Percentiles rank a stretch among this genome's conserved stretches.
These are phyloP conservation scores for Pogonomyrmex californicus DNA, from an alignment of 1,140 invertebrate genomes.

Conservation along the genomic window DNA sequence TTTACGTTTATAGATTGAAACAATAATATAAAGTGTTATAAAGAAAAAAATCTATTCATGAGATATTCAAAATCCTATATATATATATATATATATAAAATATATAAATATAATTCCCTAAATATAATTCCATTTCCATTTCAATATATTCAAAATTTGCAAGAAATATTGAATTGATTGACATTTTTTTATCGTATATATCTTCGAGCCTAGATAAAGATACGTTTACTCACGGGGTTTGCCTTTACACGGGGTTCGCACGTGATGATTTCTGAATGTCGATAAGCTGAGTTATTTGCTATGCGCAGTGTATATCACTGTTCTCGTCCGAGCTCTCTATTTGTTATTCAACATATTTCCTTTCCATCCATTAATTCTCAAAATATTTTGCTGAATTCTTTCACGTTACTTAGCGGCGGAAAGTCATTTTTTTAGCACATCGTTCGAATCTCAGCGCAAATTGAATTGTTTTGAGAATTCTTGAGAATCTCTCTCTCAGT, in stretches of 20 bases:
- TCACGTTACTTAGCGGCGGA: too few species aligned
- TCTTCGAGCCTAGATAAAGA: neutral
- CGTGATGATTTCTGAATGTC: neutral
- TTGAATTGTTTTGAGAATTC: too few species aligned
- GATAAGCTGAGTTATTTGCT: conserved; percentile 10
- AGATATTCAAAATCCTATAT: too few species aligned
- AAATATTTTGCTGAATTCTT: neutral
- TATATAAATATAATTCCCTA: too few species aligned
- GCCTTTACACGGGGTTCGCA: neutral
- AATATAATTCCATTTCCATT: too few species aligned
- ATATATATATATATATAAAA: too few species aligned
- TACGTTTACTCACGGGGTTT: too few species aligned
- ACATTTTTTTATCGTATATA: neutral
- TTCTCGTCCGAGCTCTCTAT: neutral
- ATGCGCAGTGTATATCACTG: neutral
- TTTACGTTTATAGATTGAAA: neutral
- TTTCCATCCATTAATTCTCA: neutral
- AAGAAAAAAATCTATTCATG: neutral
- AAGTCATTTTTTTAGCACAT: too few species aligned
- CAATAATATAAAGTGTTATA: neutral
- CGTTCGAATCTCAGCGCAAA: too few species aligned
- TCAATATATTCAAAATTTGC: too few species aligned
- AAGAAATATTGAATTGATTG: too few species aligned
- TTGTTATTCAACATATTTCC: neutral
- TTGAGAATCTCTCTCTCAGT: neutral